phyloP scores from a whole-genome alignment of 1,140 invertebrate species.

The Asobara japonica region DNA sequence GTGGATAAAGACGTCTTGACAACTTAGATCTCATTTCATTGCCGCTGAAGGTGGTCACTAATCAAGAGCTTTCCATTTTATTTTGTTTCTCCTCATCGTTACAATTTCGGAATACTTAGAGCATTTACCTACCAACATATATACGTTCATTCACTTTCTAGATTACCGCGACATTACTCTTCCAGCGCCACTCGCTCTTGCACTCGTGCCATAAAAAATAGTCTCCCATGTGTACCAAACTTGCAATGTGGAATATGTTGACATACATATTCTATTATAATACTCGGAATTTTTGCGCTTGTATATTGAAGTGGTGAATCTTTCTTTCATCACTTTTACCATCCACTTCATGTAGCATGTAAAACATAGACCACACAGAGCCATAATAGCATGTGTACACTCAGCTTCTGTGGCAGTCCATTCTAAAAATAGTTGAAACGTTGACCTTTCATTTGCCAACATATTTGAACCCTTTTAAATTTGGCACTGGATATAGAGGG shows the following conservation, averaged over 20 bases:
- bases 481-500: not conserved
- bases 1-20: too few species aligned
- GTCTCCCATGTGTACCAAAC: too few species aligned
- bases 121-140: too few species aligned
- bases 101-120: too few species aligned
- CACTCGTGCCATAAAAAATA: too few species aligned
- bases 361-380: not conserved
- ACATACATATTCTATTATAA: not conserved
- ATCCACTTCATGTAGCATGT: not conserved
- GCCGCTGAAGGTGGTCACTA: too few species aligned
- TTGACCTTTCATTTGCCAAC: slow-evolving; percentile 10
- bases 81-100: too few species aligned
- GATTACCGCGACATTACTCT: too few species aligned
- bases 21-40: too few species aligned
- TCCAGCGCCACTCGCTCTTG: too few species aligned
- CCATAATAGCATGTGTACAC: not conserved
- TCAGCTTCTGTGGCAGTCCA: not conserved
- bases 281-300: not conserved
- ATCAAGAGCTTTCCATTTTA: too few species aligned
- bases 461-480: not conserved
- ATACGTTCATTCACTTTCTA: too few species aligned
- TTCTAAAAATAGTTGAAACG: slow-evolving; percentile 7
- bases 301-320: not conserved
- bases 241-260: not conserved
- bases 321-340: not conserved